A percentile compares a stretch with the other conserved stretches of the same genome.
Evolutionary conservation across 2,113 vertebrate genomes (phyloP).

Genomic region (Stictonetta naevosa): DNA sequence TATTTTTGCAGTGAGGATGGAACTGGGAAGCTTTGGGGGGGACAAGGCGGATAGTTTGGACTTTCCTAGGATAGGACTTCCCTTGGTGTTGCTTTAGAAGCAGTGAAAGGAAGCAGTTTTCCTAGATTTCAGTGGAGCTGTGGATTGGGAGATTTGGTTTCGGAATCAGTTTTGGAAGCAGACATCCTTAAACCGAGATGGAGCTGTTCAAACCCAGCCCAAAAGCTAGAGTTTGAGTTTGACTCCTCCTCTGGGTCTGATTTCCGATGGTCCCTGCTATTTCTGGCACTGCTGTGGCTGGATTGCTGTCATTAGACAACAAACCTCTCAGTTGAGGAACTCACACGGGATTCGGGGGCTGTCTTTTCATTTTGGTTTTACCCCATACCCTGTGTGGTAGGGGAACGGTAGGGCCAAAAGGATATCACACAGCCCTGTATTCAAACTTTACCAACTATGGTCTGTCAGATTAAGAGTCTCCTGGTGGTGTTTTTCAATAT

Average conservation of each 20-base stretch:
- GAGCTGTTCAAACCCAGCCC: background rate
- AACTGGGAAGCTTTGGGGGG: background rate
- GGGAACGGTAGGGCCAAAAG: background rate
- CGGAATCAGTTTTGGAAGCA: background rate
- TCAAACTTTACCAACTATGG: background rate
- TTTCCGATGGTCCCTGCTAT: background rate
- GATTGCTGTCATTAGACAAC: background rate
- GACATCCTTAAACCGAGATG: background rate
- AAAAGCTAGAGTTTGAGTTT: background rate
- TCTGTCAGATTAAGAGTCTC: background rate
- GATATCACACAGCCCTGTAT: background rate
- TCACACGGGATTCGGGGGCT: background rate
- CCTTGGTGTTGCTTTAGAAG: rapidly evolving
- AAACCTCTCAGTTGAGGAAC: background rate
- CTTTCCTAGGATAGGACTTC: slow-evolving; percentile 23
- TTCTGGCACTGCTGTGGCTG: background rate
- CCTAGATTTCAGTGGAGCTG: background rate
- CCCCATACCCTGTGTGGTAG: background rate
- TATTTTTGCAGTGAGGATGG: slow-evolving; percentile 10
- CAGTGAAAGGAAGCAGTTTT: background rate
- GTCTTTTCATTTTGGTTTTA: background rate
- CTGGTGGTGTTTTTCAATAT: background rate
- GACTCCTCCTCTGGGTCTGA: rapidly evolving
- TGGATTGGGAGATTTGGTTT: background rate
- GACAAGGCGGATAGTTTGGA: background rate